phyloP scores from a whole-genome alignment of 2,797 vertebrate species.

The Myotis vivesi region DNA sequence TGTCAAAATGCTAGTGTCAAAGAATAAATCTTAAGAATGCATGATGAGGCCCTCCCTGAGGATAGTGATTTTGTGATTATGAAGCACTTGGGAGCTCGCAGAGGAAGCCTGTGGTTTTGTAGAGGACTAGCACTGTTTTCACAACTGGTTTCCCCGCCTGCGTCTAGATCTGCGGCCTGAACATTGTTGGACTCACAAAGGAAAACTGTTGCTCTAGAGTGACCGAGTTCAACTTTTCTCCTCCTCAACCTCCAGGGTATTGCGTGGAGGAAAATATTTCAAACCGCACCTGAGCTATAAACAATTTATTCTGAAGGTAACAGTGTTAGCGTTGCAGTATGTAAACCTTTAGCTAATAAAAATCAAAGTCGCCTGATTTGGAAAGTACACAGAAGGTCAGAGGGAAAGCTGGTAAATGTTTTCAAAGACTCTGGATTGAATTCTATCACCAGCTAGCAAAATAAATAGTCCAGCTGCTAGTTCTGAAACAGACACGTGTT shows the following conservation, averaged over 20 bases:
- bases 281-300: conserved; percentile 81
- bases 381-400: conserved; percentile 82
- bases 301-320: conserved; percentile 83
- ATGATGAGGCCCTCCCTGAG: neutral
- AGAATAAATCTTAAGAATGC: neutral
- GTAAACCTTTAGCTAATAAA: conserved; percentile 84
- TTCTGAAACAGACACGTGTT: conserved; percentile 80
- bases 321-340: conserved; percentile 81
- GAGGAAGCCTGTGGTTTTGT: conserved; percentile 42
- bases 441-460: conserved; percentile 81
- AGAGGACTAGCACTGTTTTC: conserved; percentile 27
- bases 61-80: neutral
- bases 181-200: conserved; percentile 61
- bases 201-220: conserved; percentile 55
- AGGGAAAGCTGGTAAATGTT: conserved; percentile 78
- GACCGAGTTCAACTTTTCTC: conserved; percentile 67
- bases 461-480: conserved; percentile 81
- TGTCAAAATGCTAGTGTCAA: neutral
- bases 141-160: conserved; percentile 21
- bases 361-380: conserved; percentile 85
- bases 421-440: conserved; percentile 85
- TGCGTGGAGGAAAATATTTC: conserved; percentile 72
- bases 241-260: conserved; percentile 60
- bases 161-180: conserved; percentile 37
- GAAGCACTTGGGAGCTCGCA: neutral